These are phyloP conservation scores for Timema cristinae DNA, from an alignment of 2,888 invertebrate genomes.

Conservation along the genomic window DNA sequence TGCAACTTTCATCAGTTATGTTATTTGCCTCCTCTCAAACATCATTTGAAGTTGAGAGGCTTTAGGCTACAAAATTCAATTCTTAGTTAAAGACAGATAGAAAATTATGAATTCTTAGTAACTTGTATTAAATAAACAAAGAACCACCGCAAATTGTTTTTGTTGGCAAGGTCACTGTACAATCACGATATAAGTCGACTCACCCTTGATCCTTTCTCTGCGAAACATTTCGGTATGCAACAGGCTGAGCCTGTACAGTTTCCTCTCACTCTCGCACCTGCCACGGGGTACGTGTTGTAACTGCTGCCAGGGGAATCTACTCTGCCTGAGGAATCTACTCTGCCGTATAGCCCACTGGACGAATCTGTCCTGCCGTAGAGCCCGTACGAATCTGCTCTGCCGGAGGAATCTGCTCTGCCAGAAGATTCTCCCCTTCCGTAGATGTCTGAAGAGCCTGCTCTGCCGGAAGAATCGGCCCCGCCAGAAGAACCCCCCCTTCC, in stretches of 20 bases:
- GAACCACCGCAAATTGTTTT: too few relatives aligned
- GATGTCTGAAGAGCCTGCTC: background rate
- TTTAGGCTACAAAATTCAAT: too few relatives aligned
- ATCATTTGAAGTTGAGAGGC: too few relatives aligned
- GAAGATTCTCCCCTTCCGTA: background rate
- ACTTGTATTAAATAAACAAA: too few relatives aligned
- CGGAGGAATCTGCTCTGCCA: background rate
- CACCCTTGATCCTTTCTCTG: slow-evolving; percentile 80
- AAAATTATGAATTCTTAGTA: too few relatives aligned
- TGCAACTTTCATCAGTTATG: too few relatives aligned
- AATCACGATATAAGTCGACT: slow-evolving; percentile 34
- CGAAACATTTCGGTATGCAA: slow-evolving; percentile 82
- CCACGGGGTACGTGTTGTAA: slow-evolving; percentile 49
- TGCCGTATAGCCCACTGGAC: slow-evolving; percentile 3
- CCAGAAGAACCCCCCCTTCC: background rate
- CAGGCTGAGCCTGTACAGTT: slow-evolving; percentile 65
- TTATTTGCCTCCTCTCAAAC: too few relatives aligned
- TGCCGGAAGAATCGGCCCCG: background rate
- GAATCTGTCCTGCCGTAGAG: slow-evolving; percentile 16
- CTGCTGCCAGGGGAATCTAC: slow-evolving; percentile 39
- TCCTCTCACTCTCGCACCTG: slow-evolving; percentile 39
- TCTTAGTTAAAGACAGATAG: too few relatives aligned
- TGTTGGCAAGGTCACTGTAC: too few relatives aligned
- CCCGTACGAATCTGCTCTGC: background rate
- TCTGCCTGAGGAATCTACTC: background rate